These are phyloP conservation scores for Lutjanus campechanus DNA, from an alignment of 2,797 vertebrate genomes.

Conservation along the genomic window DNA sequence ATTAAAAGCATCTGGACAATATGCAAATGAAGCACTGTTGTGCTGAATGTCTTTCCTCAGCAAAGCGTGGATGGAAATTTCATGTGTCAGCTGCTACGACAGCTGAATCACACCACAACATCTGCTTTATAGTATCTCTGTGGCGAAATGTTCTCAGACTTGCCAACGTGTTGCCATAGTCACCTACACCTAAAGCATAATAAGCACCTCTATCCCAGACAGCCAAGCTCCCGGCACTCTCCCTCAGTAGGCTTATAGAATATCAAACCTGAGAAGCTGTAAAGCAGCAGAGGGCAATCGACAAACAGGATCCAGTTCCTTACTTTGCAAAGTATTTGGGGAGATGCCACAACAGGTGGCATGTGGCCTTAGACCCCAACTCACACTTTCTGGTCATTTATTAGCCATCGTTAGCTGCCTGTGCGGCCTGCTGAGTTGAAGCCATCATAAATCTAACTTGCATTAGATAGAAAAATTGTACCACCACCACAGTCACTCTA, in stretches of 20 bases:
- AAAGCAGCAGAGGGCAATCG: conserved; percentile 55
- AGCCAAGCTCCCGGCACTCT: conserved; percentile 20
- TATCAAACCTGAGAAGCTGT: conserved; percentile 64
- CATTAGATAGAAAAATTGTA: conserved; percentile 44
- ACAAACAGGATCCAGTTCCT: conserved; percentile 59
- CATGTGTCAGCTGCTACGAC: conserved; percentile 61
- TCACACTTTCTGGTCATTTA: conserved; percentile 63
- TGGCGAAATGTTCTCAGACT: conserved; percentile 42
- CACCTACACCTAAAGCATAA: conserved; percentile 52
- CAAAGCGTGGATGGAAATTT: conserved; percentile 43
- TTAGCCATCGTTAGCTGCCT: conserved; percentile 47
- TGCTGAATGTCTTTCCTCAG: conserved; percentile 50
- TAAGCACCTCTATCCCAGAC: conserved; percentile 41
- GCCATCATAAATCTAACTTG: conserved; percentile 52
- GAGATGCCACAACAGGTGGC: conserved; percentile 63
- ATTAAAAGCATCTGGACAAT: conserved; percentile 28
- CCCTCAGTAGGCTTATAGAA: conserved; percentile 30
- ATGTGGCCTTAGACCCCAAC: conserved; percentile 54
- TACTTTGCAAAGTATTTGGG: conserved; percentile 53
- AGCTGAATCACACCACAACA: conserved; percentile 67
- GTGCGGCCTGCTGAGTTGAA: conserved; percentile 49
- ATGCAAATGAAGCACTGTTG: conserved; percentile 13
- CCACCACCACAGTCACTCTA: background rate
- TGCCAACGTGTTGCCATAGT: conserved; percentile 63
- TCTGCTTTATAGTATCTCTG: conserved; percentile 64